phyloP scores from a whole-genome alignment of 2,113 vertebrate species.

The Neotoma lepida region DNA sequence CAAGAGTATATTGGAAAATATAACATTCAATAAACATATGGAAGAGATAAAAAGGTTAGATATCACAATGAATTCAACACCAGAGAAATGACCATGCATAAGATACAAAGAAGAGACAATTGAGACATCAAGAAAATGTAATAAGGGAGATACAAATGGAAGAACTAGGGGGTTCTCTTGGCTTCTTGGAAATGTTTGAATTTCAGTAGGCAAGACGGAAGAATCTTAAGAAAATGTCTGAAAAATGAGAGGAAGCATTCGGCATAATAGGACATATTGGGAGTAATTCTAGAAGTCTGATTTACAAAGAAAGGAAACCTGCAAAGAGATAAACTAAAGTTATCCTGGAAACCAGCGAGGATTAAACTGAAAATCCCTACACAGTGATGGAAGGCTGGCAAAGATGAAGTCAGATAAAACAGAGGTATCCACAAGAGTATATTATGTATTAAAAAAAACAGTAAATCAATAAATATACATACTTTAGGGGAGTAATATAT shows the following conservation, averaged over 20 bases:
- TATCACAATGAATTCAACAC: not conserved
- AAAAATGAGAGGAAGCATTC: not conserved
- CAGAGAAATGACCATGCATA: not conserved
- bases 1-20: not conserved
- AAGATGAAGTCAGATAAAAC: not conserved
- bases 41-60: not conserved
- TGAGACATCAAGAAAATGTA: not conserved
- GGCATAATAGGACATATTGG: not conserved
- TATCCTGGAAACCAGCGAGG: not conserved
- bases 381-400: not conserved
- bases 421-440: not conserved
- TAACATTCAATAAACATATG: not conserved
- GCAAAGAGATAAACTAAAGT: not conserved
- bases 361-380: not conserved
- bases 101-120: not conserved
- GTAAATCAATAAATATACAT: not conserved
- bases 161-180: not conserved
- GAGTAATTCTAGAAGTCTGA: not conserved
- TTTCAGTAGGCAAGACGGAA: not conserved
- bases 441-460: not conserved
- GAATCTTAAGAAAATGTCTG: not conserved
- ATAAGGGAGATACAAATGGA: not conserved
- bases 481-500: not conserved
- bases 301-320: not conserved
- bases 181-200: not conserved